Conservation (phyloP, 30 jellyfish, hydroid and myxozoan genomes). For the Hydractinia echinata region DNA sequence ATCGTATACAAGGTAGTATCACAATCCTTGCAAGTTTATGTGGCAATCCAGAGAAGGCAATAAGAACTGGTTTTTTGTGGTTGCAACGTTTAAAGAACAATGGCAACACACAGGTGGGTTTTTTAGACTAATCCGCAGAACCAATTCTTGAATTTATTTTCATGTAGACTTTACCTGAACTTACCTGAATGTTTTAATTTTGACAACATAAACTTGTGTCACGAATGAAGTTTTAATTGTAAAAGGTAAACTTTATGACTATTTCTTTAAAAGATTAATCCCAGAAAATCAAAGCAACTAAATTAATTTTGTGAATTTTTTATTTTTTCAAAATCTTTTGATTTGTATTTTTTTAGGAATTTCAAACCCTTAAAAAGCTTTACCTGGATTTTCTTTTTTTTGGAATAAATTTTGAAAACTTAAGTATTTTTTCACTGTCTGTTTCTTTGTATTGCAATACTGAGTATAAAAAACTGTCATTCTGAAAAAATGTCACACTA, state of each 20-base stretch:
- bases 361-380: neutral
- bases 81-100: conserved; percentile 55
- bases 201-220: too few relatives aligned
- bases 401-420: neutral
- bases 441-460: neutral
- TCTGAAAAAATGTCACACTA: neutral
- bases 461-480: neutral
- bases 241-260: too few relatives aligned
- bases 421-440: neutral
- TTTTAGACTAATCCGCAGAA: neutral
- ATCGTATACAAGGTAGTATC: conserved; percentile 69
- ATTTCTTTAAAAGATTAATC: too few relatives aligned
- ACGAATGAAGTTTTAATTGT: too few relatives aligned
- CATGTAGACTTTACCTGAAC: neutral
- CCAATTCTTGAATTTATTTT: neutral
- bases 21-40: conserved; percentile 67
- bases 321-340: too few relatives aligned
- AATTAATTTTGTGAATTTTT: too few relatives aligned
- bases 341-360: too few relatives aligned
- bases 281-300: too few relatives aligned
- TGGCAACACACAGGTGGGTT: conserved; percentile 68
- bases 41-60: conserved; percentile 85
- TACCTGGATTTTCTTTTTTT: neutral
- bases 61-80: conserved; percentile 87
- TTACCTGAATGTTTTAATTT: too few relatives aligned